Evolutionary conservation across 2,888 invertebrate genomes (phyloP), one percentile per base, ranked within the genome.

Genomic region (Aradus depressus): DNA sequence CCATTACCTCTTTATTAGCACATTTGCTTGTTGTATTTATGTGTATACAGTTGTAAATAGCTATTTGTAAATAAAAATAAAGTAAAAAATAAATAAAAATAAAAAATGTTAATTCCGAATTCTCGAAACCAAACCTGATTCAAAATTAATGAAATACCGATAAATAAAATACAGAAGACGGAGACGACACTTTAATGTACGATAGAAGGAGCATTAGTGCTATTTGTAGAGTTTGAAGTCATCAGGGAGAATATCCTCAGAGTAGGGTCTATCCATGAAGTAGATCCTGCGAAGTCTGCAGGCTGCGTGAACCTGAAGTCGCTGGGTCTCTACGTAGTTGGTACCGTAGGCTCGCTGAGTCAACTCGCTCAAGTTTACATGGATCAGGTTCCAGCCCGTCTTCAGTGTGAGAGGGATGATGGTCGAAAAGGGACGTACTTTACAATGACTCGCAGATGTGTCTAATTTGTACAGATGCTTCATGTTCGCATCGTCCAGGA

Each of bases 291-390:
- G 75, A 63, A 98, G 80, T 59, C 97, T 79, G 63, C 93, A 91
- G 69, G 97, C 98, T 5, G 97, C 98, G 70, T 98, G 96, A 54
- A 98, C 85, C 77, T 96, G 88, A 31, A 98, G 80, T 59, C 89
- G 73, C 41, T 88, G 75, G 1, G 92, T 87, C 70, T 95, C 93
- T 62, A 91, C 79, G 66, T 89, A 95, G 68, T 87, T 88, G 3
- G 90, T 85, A 50, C 96, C 96, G 64, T 97, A 98, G 1, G 97
- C 97, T 60, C 95, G 77, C 63, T 88, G 79, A 3, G 95, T 95
- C 67, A 93, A 91, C 68, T 95, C 92, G 3, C 88, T 85, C 58
- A 96, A 73, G 70, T 95, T 92, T 66, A 96, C 92, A 67, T 92
- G 91, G 59, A 60, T 50, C 70, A 84, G 81, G 65, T 91, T 91